These are phyloP conservation scores for Blera fallax DNA, from an alignment of 2,888 invertebrate genomes.

Conservation along the genomic window DNA sequence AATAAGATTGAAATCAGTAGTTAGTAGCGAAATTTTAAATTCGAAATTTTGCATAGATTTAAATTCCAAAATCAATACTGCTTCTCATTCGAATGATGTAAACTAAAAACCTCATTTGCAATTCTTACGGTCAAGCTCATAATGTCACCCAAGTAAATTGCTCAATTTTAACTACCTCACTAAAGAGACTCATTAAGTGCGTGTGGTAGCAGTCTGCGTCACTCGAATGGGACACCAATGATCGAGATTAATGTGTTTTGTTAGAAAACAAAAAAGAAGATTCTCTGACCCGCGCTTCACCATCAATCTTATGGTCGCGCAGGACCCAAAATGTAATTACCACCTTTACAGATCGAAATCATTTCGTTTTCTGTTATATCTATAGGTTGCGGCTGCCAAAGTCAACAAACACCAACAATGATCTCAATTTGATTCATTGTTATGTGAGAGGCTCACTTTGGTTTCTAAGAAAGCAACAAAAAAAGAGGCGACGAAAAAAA, in stretches of 20 bases:
- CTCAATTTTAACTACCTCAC: conserved; percentile 15
- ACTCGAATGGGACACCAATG: conserved; percentile 59
- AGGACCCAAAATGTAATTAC: conserved; percentile 61
- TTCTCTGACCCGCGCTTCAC: conserved; percentile 10
- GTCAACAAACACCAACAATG: conserved; percentile 70
- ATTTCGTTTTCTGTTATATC: conserved; percentile 42
- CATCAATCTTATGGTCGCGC: conserved; percentile 53
- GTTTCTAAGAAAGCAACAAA: conserved; percentile 58
- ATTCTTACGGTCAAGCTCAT: conserved; percentile 9
- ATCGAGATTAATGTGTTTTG: conserved; percentile 65
- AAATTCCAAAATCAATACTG: neutral
- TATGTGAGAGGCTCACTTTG: conserved; percentile 64
- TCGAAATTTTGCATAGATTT: neutral
- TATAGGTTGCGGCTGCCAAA: conserved; percentile 65
- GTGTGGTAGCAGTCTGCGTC: conserved; percentile 65
- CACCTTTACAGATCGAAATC: conserved; percentile 68
- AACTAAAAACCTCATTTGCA: neutral
- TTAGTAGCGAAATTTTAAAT: neutral
- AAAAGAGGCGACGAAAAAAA: conserved; percentile 1
- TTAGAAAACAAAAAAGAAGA: neutral
- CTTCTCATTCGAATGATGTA: neutral
- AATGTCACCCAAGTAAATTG: conserved; percentile 1
- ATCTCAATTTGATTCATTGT: conserved; percentile 71
- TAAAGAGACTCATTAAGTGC: conserved; percentile 35
- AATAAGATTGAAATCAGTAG: neutral